Percentiles rank a stretch among this genome's conserved stretches.
These are phyloP conservation scores for Octodon degus DNA, from an alignment of 2,113 vertebrate species.

Conservation along the genomic window DNA sequence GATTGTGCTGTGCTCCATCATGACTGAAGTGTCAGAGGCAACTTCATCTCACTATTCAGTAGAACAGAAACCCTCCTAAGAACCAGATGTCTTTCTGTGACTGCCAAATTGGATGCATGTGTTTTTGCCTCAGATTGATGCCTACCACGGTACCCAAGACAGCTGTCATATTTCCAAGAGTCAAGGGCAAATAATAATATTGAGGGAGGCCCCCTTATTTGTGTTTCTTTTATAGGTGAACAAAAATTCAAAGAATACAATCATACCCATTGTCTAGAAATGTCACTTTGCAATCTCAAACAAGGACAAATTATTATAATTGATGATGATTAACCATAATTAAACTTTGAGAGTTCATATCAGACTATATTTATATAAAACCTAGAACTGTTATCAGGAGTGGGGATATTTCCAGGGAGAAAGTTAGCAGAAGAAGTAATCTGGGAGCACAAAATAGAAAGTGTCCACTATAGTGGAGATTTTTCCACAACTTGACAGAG, in stretches of 20 bases:
- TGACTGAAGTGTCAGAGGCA: neutral
- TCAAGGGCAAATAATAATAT: neutral
- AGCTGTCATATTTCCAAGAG: neutral
- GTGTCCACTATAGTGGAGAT: neutral
- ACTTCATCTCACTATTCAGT: neutral
- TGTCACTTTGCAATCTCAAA: conserved; percentile 18
- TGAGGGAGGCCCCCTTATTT: neutral
- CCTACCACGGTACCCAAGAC: neutral
- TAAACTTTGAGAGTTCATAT: neutral
- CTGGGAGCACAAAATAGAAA: neutral
- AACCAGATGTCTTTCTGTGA: neutral
- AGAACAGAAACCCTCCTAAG: neutral
- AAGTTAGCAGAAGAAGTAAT: no score
- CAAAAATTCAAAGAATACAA: neutral
- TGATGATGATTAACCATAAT: neutral
- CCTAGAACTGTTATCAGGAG: neutral
- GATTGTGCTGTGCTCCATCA: neutral
- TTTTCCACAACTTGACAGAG: neutral
- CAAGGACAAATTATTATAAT: neutral
- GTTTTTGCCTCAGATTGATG: neutral
- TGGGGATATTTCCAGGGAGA: neutral
- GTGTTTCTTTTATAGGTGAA: neutral
- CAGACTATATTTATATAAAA: neutral
- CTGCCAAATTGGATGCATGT: neutral
- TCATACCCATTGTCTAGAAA: neutral